Base-by-base conservation (phyloP, 2,113 vertebrate genomes). In the Athene noctua region DNA sequence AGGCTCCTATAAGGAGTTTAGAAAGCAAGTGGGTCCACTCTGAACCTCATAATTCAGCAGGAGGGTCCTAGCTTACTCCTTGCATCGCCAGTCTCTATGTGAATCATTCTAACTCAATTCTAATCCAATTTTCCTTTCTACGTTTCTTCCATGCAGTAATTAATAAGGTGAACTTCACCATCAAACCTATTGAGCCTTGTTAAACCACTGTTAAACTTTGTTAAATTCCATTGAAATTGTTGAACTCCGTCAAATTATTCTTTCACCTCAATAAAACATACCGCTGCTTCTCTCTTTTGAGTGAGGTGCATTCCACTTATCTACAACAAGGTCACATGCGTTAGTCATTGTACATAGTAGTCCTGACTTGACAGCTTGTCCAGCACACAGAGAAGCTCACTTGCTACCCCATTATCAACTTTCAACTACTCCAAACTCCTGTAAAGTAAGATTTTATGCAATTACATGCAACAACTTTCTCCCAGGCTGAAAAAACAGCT, bases 321-420 rank as follows among this genome's bases (percentile, higher is more conserved):
- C 27, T 15, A n/a, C 1, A 0, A 46, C 51, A 59, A 52, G 18
- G 46, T 34, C 2, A 0, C 44, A 51, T 2, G 1, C 4, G 10
- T 79, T 62, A 74, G 57, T 79, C 49, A 82, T 2, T 3, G 2
- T 15, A 72, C 27, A 32, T 0, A 42, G 54, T 13, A 49, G 27
- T 77, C 49, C 32, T 72, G 44, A 54, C 36, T 36, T 47, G 27
- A 82, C 65, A 90, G 36, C 29, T 67, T 72, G 25, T 57, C 47
- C 42, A 49, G 30, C 29, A 32, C 68, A 77, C 13, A 75, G 26
- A n/a, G 18, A n/a, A 77, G 19, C 18, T 78, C 34, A 27, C 17
- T 54, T 78, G 7, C 34, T 78, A 55, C 34, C 19, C 40, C 11
- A 12, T 30, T 38, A 71, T 7, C 51, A 82, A 82, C 26, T 38